Base-by-base conservation (phyloP, 2,888 invertebrate species). In the Scrobipalpa atriplicella region DNA sequence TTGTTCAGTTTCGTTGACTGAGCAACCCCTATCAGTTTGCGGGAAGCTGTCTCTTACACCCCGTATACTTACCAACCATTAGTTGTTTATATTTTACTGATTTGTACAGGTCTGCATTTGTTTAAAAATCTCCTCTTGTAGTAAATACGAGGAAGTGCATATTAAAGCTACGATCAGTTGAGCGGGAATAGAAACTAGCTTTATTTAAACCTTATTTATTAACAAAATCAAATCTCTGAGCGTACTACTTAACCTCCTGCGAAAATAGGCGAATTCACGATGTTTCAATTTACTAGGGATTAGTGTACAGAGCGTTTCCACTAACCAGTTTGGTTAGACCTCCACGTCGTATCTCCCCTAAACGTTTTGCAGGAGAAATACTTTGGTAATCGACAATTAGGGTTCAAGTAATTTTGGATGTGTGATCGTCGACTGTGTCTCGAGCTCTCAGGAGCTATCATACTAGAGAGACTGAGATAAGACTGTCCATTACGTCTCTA, bases 221-320 rank as follows among this genome's bases (percentile, higher is more conserved):
- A 38, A 61, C n/a, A 18, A 62, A 36, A 52, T 67, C 19, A 63
- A 51, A 29, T 63, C 52, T 62, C 29, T n/a, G 66, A 62, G 64
- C 56, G 62, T 66, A 62, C 67, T 69, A 69, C 68, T 69, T 66
- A 62, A 70, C 67, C 70, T 70, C 65, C 66, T 71, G 69, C 65
- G 70, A 71, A 74, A 75, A 75, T 69, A 73, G 69, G 68, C 66
- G 69, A 74, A 70, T 73, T 76, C 73, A 70, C 71, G 69, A 78
- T 76, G 77, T 81, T 82, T 81, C 81, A 82, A 82, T 84, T 83
- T 81, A 79, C 79, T 67, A 72, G 70, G 78, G 81, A 82, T 83
- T 81, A 78, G 78, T 76, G 69, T 71, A 70, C 73, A 73, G 68
- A 70, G 69, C 72, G 69, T 70, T 68, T 68, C 68, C 68, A 66